Evolutionary conservation across 2,888 invertebrate genomes (phyloP).

Genomic region (Thera obeliscata): DNA sequence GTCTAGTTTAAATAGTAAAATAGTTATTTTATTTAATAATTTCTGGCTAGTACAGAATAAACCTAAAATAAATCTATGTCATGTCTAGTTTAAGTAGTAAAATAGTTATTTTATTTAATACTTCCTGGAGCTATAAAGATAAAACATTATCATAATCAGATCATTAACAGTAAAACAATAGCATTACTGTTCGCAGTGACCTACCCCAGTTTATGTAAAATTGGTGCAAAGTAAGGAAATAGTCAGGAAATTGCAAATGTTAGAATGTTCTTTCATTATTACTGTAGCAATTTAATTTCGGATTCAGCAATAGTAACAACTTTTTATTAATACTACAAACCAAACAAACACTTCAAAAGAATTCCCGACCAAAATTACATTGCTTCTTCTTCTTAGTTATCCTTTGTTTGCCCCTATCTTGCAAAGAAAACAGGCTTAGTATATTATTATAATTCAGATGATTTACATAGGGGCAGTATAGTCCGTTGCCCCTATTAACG

Average conservation of each 20-base stretch:
- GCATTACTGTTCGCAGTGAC: constrained; percentile 8
- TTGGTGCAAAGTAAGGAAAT: constrained; percentile 29
- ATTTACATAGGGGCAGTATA: too few species aligned
- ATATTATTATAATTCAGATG: too few species aligned
- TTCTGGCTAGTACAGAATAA: not conserved
- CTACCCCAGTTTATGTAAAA: constrained; percentile 24
- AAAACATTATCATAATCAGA: not conserved
- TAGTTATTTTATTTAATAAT: not conserved
- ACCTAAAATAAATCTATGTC: too few species aligned
- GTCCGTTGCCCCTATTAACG: too few species aligned
- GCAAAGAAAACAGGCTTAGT: too few species aligned
- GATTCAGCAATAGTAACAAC: constrained; percentile 19
- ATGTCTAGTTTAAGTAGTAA: not conserved
- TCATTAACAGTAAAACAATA: constrained; percentile 12
- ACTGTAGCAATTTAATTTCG: constrained; percentile 29
- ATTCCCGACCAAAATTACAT: constrained; percentile 8
- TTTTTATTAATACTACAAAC: constrained; percentile 28
- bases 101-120: not conserved
- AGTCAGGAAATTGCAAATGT: constrained; percentile 37
- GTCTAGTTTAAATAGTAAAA: not conserved
- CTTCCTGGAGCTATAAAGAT: not conserved
- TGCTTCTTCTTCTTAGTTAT: not conserved
- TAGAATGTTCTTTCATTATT: constrained; percentile 30
- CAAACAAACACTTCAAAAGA: constrained; percentile 31
- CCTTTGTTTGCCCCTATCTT: too few species aligned